Base-by-base conservation (phyloP, 2,888 invertebrate genomes). In the Pyrochroa serraticornis region DNA sequence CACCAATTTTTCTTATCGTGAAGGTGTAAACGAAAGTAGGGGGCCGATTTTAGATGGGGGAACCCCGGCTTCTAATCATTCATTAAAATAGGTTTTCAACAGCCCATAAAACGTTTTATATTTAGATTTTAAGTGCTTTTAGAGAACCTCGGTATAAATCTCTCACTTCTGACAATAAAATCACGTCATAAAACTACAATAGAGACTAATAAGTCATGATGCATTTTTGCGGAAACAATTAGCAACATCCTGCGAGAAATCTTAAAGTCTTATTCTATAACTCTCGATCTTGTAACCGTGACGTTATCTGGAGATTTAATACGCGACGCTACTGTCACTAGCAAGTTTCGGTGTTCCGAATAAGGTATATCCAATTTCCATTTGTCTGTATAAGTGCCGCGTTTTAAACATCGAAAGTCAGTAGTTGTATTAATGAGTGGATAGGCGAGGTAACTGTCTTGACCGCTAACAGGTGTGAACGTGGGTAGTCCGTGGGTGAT, bases 401-500 rank as follows among this genome's bases (percentile, higher is more conserved):
- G 47, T 58, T 47, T 51, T 45, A 36, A 50, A 52, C 43, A 49
- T 43, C 13, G 31, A 50, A 33, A 41, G 45, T 44, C 60, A 52
- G 60, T 58, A 63, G 63, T 44, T 51, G 55, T 62, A 62, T 65
- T 66, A 65, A 65, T 65, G 66, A 68, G 56, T 57, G 59, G 64
- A 63, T 63, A 65, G 63, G 59, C 63, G 62, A 68, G 62, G 60
- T 56, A 62, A 56, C 63, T 64, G 64, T 64, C 64, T 64, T 65
- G 51, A 58, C 66, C 53, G 62, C 60, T 48, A 64, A 65, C 70
- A 71, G 71, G 71, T 71, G 71, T 64, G 68, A 66, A 67, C 62
- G 71, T 71, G 67, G 71, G 71, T 54, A 62, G 68, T 42, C 61
- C 58, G 58, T 60, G 58, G 63, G 61, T 46, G 58, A 49, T 6